phyloP scores from a whole-genome alignment of 1,140 invertebrate species.

The Bilobella aurantiaca region DNA sequence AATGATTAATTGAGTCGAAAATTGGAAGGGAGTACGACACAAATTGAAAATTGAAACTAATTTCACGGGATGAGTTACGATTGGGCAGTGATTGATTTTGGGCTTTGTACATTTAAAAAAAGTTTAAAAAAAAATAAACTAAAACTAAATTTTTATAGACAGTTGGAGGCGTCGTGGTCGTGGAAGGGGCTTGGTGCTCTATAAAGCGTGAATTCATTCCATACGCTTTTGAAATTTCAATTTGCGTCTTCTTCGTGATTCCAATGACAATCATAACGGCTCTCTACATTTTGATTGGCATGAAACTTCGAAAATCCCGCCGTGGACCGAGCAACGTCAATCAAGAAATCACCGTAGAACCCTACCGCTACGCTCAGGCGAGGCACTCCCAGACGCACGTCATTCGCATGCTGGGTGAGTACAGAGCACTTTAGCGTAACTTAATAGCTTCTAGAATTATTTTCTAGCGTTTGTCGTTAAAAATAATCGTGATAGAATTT shows the following conservation, averaged over 20 bases:
- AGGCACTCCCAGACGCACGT: conserved; percentile 49
- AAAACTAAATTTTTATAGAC: too few species aligned
- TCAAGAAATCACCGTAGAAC: conserved; percentile 31
- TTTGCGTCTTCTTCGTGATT: conserved; percentile 34
- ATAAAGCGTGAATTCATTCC: conserved; percentile 26
- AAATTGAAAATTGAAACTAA: too few species aligned
- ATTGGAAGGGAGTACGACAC: too few species aligned
- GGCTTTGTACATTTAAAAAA: too few species aligned
- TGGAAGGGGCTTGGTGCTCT: conserved; percentile 34
- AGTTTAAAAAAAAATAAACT: too few species aligned
- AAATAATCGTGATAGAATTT: too few species aligned
- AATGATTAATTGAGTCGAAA: too few species aligned
- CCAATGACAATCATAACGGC: conserved; percentile 37
- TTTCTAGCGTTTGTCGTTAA: too few species aligned
- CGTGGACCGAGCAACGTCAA: conserved; percentile 23
- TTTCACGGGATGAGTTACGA: too few species aligned
- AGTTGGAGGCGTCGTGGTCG: conserved; percentile 12
- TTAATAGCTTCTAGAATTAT: too few species aligned
- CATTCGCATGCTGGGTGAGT: conserved; percentile 57
- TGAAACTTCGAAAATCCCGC: conserved; percentile 37
- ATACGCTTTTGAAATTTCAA: conserved; percentile 34
- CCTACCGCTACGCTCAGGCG: conserved; percentile 14
- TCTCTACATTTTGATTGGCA: conserved; percentile 42
- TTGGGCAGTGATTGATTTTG: too few species aligned
- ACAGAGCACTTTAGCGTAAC: background rate